Conservation (phyloP, 2,797 vertebrate species). For the Poecilia wingei region DNA sequence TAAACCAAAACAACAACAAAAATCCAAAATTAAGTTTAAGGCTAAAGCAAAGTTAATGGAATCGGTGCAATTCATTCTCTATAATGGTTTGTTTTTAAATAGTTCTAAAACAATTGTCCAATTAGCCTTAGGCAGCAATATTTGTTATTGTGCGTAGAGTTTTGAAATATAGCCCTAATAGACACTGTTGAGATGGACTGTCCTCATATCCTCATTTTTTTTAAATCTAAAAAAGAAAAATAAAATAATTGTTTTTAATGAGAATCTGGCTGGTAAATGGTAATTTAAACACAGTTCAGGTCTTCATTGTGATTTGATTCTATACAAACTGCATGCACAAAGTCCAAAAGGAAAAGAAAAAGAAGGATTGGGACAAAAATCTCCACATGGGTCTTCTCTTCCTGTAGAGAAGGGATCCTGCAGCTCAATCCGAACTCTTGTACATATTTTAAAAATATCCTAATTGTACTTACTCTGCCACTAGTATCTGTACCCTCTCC, state of each 20-base stretch:
- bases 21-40: slow-evolving; percentile 76
- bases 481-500: slow-evolving; percentile 94
- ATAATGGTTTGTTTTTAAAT: slow-evolving; percentile 89
- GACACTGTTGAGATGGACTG: slow-evolving; percentile 95
- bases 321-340: slow-evolving; percentile 84
- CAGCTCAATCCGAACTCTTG: slow-evolving; percentile 92
- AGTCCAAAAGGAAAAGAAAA: slow-evolving; percentile 59
- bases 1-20: slow-evolving; percentile 22
- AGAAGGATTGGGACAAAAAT: slow-evolving; percentile 87
- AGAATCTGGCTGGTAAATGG: slow-evolving; percentile 66
- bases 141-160: slow-evolving; percentile 87
- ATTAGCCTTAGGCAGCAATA: slow-evolving; percentile 86
- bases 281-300: slow-evolving; percentile 61
- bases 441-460: slow-evolving; percentile 91
- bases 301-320: slow-evolving; percentile 77
- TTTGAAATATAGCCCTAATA: slow-evolving; percentile 99
- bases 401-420: slow-evolving; percentile 96
- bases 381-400: slow-evolving; percentile 88
- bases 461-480: slow-evolving; percentile 88
- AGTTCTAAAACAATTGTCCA: slow-evolving; percentile 89
- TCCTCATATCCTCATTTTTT: slow-evolving; percentile 86
- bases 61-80: slow-evolving; percentile 76
- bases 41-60: slow-evolving; percentile 77
- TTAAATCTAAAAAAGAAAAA: slow-evolving; percentile 37
- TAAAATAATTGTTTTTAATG: slow-evolving; percentile 70